phyloP scores from a whole-genome alignment of 92 coral and sea anemone species.

The Parazoanthus atlanticus region DNA sequence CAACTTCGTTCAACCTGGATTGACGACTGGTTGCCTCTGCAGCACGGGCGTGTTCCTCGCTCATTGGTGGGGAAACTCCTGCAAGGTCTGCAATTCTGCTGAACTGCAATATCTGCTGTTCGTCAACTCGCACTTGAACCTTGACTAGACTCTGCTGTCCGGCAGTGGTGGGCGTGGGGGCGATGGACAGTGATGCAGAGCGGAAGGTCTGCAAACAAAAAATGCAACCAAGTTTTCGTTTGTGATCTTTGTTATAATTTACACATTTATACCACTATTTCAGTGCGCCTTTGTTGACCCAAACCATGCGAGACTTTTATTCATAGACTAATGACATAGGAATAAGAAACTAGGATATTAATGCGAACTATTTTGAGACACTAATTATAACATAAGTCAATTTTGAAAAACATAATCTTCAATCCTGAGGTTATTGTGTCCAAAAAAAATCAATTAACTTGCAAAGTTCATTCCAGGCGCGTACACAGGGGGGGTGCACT shows the following conservation, averaged over 20 bases:
- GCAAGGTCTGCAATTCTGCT: conserved; percentile 84
- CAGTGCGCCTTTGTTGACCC: neutral
- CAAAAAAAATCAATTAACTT: too few relatives aligned
- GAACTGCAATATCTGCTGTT: conserved; percentile 69
- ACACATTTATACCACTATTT: neutral
- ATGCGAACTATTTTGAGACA: too few relatives aligned
- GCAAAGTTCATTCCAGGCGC: too few relatives aligned
- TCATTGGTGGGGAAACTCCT: conserved; percentile 84
- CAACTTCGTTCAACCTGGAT: conserved; percentile 47
- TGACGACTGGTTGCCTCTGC: conserved; percentile 57
- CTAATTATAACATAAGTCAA: too few relatives aligned
- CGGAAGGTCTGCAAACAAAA: conserved; percentile 70
- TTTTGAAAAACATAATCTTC: too few relatives aligned
- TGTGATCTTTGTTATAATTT: too few relatives aligned
- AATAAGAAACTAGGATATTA: too few relatives aligned
- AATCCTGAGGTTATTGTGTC: too few relatives aligned
- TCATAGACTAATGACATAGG: too few relatives aligned
- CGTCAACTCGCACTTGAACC: conserved; percentile 91
- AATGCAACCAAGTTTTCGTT: neutral
- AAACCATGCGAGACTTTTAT: too few relatives aligned
- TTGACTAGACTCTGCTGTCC: conserved; percentile 74
- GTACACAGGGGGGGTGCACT: too few relatives aligned
- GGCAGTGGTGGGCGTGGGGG: conserved; percentile 67
- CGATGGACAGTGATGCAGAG: conserved; percentile 59
- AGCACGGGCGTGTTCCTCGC: conserved; percentile 56